phyloP scores from a whole-genome alignment of 2,113 vertebrate genomes.

The Myotis yumanensis region DNA sequence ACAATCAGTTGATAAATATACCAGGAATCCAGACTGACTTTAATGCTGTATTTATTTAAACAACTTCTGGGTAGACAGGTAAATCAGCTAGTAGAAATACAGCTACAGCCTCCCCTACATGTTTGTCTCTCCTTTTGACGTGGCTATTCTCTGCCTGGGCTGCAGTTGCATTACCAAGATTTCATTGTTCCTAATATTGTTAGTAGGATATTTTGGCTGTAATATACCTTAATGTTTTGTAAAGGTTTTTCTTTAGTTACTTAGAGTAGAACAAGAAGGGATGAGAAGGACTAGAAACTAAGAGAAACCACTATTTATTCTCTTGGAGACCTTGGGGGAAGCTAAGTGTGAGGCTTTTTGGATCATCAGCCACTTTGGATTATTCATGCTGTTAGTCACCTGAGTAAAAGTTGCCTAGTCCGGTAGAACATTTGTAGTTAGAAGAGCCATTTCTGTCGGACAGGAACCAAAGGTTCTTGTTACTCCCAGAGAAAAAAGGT shows the following conservation, averaged over 20 bases:
- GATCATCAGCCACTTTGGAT: background rate
- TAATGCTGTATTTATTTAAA: conserved; percentile 15
- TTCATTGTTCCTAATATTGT: background rate
- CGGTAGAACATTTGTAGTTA: background rate
- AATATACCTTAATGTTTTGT: background rate
- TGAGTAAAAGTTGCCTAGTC: background rate
- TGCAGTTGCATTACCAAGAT: background rate
- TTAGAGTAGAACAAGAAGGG: background rate
- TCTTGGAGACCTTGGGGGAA: background rate
- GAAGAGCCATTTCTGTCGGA: background rate
- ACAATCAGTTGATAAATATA: background rate
- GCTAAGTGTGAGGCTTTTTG: background rate
- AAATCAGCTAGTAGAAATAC: background rate
- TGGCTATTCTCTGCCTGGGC: background rate
- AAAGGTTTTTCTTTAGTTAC: background rate
- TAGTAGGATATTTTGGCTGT: background rate
- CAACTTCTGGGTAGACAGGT: background rate
- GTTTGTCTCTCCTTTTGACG: background rate
- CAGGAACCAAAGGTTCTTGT: background rate
- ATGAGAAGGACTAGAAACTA: background rate
- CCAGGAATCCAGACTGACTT: background rate
- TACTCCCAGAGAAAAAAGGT: background rate
- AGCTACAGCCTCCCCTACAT: background rate
- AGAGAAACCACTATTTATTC: background rate
- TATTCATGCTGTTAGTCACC: background rate